Base-by-base conservation (phyloP, 2,888 invertebrate genomes). In the Pseudanteris insignis region DNA sequence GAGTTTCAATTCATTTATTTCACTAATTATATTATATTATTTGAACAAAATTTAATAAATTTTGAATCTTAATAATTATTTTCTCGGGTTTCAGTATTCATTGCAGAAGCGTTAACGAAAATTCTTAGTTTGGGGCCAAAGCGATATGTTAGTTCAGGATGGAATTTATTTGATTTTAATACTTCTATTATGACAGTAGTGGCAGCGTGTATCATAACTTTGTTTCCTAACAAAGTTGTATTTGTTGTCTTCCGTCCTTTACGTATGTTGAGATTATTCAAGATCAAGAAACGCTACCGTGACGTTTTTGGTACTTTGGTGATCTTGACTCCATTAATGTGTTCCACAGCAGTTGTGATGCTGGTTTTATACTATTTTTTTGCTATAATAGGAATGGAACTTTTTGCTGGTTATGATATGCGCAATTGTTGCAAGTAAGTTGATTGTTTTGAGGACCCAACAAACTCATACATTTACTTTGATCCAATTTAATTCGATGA, bases 361-460 rank as follows among this genome's bases (percentile, higher is more conserved):
- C 82, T 90, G 47, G 88, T 90, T 67, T 84, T 93, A 80, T 94
- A 92, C 78, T 94, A 92, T 80, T 92, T 91, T 83, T 94, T 92
- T 81, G 91, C 92, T 2, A 90, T 94, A 66, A 86, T 94, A 71
- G 94, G 92, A 41, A 94, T 94, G 92, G 94, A 94, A 78, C 81
- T 92, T 12, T 93, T 94, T 78, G 85, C 90, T 0, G 84, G 85
- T 0, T 86, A 87, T 67, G 86, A 90, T 70, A 85, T 94, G 75
- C 84, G 82, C 67, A 90, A 93, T 77, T 94, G 93, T 80, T 94
- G 94, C 83, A 84, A 86, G 91, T 92, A 81, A 48, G 29, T 43
- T 9, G 18, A n/a, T n/a, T n/a, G 4, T 21, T 21, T 5, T 21
- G 21, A 21, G 21, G 5, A 7, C 5, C 21, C 7, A 21, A 5